Base-by-base conservation (phyloP, 2,888 invertebrate genomes). In the Mythimna impura region DNA sequence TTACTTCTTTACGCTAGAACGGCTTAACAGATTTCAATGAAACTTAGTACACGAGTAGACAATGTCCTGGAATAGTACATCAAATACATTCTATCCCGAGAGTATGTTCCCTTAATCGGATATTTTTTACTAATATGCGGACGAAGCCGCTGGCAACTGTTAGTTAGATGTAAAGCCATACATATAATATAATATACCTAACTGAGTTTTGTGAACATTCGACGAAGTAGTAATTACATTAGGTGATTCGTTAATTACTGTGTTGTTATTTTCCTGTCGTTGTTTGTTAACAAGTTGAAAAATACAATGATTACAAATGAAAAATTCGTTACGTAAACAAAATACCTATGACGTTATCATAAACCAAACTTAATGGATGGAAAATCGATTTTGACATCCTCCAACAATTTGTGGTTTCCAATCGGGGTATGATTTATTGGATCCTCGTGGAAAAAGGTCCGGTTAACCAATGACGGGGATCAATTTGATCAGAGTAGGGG, bases 341-440 rank as follows among this genome's bases (percentile, higher is more conserved):
- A 57, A 34, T 50, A 43, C 12, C 14, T 43, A 22, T 47, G 22
- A 40, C 9, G 25, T 22, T 40, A 43, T 7, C 25, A 47, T 57
- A 58, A 47, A 36, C 34, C 30, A 66, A 17, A 57, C 62, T 8
- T 52, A 52, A n/a, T n/a, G n/a, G 34, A 12, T 17, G 17, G 20
- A 47, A 52, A 55, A 3, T 66, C n/a, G 3, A 20, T 64, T 50
- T 36, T 17, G 47, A 66, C 20, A 20, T 14, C 52, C 43, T 34
- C n/a, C 43, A 25, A 52, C 25, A 57, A 50, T 43, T 61, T 54
- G 34, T 52, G 61, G 62, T 52, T 65, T 66, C 43, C 34, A 34
- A n/a, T 66, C 25, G n/a, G 50, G 60, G 8, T 10, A 47, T 62
- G 64, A 79, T 79, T 68, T 58, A 79, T 69, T 57, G 57, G 54